A percentile compares a stretch with the other conserved stretches of the same genome.
phyloP scores from a whole-genome alignment of 2,113 vertebrate genomes.

The Ariopsis seemanni region DNA sequence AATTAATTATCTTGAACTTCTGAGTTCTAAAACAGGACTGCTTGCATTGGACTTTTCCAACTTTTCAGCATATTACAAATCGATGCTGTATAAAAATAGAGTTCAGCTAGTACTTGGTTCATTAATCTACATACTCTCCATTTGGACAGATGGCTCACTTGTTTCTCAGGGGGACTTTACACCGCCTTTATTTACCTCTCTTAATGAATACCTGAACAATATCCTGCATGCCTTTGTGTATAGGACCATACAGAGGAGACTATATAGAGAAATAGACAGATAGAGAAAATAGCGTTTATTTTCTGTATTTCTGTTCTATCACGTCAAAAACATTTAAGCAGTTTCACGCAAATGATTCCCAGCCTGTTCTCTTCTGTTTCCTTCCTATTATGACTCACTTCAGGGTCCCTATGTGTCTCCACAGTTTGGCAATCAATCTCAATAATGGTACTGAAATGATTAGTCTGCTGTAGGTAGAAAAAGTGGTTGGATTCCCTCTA shows the following conservation, averaged over 20 bases:
- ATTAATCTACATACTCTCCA: constrained; percentile 23
- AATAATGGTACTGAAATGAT: not conserved
- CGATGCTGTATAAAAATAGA: constrained; percentile 35
- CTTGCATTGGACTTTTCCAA: constrained; percentile 36
- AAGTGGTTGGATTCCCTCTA: too few relatives aligned
- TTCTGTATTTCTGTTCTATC: not conserved
- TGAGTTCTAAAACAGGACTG: constrained; percentile 34
- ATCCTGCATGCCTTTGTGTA: not conserved
- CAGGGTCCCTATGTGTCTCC: not conserved
- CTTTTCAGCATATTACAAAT: constrained; percentile 29
- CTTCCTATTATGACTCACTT: not conserved
- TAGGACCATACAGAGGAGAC: not conserved
- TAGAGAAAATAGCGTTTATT: not conserved
- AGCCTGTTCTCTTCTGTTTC: not conserved
- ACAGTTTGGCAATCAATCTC: not conserved
- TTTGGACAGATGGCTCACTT: not conserved
- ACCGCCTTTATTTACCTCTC: not conserved
- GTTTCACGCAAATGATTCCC: not conserved
- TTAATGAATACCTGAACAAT: constrained; percentile 27
- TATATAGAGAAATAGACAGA: not conserved
- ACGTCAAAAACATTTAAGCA: not conserved
- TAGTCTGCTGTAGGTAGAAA: not conserved
- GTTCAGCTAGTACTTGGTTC: not conserved
- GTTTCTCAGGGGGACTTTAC: constrained; percentile 7
- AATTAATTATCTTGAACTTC: constrained; percentile 20